Evolutionary conservation across 2,797 vertebrate genomes (phyloP).

Genomic region (Nyctibius grandis): DNA sequence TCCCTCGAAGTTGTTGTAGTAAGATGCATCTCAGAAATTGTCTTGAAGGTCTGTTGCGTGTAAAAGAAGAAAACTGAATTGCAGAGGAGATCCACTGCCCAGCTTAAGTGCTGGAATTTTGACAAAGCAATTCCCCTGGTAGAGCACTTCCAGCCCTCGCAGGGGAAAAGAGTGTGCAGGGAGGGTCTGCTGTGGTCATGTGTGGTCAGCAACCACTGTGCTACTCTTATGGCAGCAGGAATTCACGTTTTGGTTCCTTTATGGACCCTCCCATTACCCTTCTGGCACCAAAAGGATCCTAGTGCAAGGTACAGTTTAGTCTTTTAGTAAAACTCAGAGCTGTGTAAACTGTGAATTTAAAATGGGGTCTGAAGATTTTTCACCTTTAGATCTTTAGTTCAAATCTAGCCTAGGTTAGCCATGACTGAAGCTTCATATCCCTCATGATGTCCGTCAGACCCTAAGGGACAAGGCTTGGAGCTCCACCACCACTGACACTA

Average conservation of each 20-base stretch:
- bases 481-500: background rate
- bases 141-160: background rate
- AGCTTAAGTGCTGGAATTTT: background rate
- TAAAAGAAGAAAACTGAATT: background rate
- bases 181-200: background rate
- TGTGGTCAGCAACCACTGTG: background rate
- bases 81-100: background rate
- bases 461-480: background rate
- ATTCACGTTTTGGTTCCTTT: background rate
- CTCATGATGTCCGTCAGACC: background rate
- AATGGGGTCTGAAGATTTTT: background rate
- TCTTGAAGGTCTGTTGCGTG: background rate
- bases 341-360: rapidly evolving
- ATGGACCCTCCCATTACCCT: background rate
- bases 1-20: background rate
- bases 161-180: rapidly evolving
- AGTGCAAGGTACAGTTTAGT: background rate
- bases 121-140: background rate
- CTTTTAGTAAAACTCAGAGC: background rate
- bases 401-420: background rate
- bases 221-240: background rate
- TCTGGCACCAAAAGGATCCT: background rate
- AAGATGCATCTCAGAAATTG: background rate
- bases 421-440: background rate
- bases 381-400: background rate